Evolutionary conservation across 2,113 vertebrate genomes (phyloP).

Genomic region (Apistogramma diplotaenia): DNA sequence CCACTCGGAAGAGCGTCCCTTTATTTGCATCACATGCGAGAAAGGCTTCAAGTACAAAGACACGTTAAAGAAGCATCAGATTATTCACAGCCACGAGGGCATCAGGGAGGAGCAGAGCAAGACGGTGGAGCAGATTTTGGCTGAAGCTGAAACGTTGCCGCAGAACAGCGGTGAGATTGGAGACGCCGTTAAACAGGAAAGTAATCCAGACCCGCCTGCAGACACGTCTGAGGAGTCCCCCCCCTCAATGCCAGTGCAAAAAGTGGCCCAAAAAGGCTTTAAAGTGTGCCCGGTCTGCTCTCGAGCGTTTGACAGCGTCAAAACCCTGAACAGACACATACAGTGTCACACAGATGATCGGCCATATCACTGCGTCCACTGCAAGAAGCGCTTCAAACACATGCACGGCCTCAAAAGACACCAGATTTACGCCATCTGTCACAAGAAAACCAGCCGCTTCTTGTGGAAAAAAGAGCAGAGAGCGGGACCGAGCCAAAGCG

Average conservation of each 20-base stretch:
- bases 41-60: slow-evolving; percentile 76
- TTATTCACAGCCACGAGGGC: slow-evolving; percentile 71
- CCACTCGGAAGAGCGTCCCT: slow-evolving; percentile 69
- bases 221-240: not conserved
- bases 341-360: slow-evolving; percentile 74
- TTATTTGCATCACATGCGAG: slow-evolving; percentile 67
- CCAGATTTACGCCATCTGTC: slow-evolving; percentile 72
- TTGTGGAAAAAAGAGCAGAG: slow-evolving; percentile 50
- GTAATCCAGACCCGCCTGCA: not conserved
- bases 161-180: not conserved
- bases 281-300: slow-evolving; percentile 62
- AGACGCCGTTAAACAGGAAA: not conserved
- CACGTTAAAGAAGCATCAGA: slow-evolving; percentile 74
- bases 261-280: slow-evolving; percentile 14
- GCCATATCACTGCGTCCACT: slow-evolving; percentile 68
- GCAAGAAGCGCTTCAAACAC: slow-evolving; percentile 72
- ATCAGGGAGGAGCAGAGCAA: slow-evolving; percentile 65
- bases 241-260: not conserved
- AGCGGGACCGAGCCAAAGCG: not conserved
- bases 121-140: slow-evolving; percentile 62
- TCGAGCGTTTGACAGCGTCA: slow-evolving; percentile 57
- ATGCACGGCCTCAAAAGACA: slow-evolving; percentile 73
- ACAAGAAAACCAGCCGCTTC: slow-evolving; percentile 61
- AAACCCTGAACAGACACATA: slow-evolving; percentile 67
- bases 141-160: slow-evolving; percentile 32